These are phyloP conservation scores for Cotesia chilonis DNA, from an alignment of 1,140 invertebrate genomes.

Conservation along the genomic window DNA sequence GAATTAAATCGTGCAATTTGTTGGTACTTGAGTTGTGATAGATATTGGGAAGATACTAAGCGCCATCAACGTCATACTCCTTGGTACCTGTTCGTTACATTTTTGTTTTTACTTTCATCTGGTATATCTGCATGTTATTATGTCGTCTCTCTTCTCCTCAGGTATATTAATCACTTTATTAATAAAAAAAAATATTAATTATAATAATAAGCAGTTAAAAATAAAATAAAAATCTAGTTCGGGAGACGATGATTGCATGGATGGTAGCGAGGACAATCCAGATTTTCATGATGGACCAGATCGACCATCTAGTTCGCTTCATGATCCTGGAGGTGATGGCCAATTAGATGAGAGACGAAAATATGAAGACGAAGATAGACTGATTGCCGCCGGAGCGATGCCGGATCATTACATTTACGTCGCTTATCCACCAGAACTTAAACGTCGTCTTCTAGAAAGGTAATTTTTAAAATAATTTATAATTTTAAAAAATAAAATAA, in stretches of 20 bases:
- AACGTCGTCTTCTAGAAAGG: slow-evolving; percentile 81
- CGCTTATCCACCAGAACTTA: slow-evolving; percentile 84
- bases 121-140: slow-evolving; percentile 89
- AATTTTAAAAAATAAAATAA: slow-evolving; percentile 3
- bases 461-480: slow-evolving; percentile 58
- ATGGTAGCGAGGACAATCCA: slow-evolving; percentile 58
- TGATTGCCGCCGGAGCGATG: slow-evolving; percentile 52
- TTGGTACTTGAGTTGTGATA: slow-evolving; percentile 90
- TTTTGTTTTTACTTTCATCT: slow-evolving; percentile 79
- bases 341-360: slow-evolving; percentile 65
- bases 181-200: not conserved
- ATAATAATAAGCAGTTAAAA: not conserved
- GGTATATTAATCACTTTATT: slow-evolving; percentile 66
- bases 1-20: slow-evolving; percentile 87
- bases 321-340: slow-evolving; percentile 61
- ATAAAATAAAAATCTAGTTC: slow-evolving; percentile 44
- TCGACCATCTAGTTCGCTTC: slow-evolving; percentile 52
- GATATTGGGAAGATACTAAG: slow-evolving; percentile 87
- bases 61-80: slow-evolving; percentile 79
- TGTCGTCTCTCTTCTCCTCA: slow-evolving; percentile 88
- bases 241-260: slow-evolving; percentile 55
- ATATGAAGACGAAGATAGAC: slow-evolving; percentile 58
- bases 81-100: slow-evolving; percentile 78
- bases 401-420: slow-evolving; percentile 85
- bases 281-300: slow-evolving; percentile 50